Percentiles rank a stretch among this genome's conserved stretches.
These are phyloP conservation scores for Vombatus ursinus DNA, from an alignment of 2,113 vertebrate species.

Conservation along the genomic window DNA sequence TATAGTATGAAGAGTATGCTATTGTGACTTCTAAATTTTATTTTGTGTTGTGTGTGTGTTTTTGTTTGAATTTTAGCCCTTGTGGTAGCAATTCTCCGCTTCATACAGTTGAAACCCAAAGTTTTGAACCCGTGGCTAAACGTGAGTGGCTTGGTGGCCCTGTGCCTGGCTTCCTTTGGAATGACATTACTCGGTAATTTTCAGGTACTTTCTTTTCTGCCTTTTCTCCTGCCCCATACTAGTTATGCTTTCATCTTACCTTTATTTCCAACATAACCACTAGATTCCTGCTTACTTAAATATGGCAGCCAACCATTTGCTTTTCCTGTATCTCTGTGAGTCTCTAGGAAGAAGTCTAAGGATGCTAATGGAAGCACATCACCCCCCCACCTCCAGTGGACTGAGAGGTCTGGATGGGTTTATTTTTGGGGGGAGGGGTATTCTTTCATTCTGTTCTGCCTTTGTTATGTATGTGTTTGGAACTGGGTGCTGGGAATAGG, in stretches of 20 bases:
- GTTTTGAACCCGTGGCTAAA: constrained; percentile 90
- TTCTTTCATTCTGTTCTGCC: background rate
- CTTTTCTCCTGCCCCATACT: constrained; percentile 28
- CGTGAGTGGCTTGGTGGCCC: constrained; percentile 82
- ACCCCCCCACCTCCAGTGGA: background rate
- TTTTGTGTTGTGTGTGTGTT: background rate
- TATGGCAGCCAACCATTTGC: background rate
- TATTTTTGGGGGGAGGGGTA: background rate
- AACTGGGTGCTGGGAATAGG: background rate
- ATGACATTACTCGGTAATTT: constrained; percentile 96
- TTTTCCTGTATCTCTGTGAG: background rate
- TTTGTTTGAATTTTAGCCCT: constrained; percentile 84
- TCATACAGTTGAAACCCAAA: constrained; percentile 91
- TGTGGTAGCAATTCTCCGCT: constrained; percentile 90
- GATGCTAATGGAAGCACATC: background rate
- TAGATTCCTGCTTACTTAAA: background rate
- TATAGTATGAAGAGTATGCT: background rate
- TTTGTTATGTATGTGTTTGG: background rate
- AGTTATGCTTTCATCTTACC: background rate
- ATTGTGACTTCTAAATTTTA: constrained; percentile 4
- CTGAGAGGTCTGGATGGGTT: background rate
- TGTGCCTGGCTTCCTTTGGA: constrained; percentile 90
- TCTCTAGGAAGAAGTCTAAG: background rate
- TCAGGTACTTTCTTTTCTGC: constrained; percentile 86
- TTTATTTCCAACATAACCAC: background rate